phyloP scores from a whole-genome alignment of 2,113 vertebrate species.

The Phocoena phocoena region DNA sequence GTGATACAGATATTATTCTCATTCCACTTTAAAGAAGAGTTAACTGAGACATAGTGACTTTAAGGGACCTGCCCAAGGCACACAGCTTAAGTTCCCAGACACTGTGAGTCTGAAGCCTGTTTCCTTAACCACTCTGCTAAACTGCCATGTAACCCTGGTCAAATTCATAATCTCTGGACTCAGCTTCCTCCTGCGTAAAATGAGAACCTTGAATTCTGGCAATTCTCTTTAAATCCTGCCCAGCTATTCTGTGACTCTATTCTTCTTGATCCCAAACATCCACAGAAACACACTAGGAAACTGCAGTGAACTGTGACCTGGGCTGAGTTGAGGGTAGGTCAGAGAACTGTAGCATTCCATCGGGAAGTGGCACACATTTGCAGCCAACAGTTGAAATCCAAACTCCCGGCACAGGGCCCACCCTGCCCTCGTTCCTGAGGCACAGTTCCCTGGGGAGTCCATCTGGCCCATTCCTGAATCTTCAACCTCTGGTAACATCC shows the following conservation, averaged over 20 bases:
- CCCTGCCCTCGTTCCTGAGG: not conserved
- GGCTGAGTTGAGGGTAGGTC: not conserved
- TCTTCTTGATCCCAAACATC: not conserved
- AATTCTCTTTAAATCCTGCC: not conserved
- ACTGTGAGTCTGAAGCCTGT: not conserved
- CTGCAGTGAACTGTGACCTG: not conserved
- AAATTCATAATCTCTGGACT: not conserved
- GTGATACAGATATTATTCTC: not conserved
- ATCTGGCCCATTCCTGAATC: not conserved
- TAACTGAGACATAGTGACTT: not conserved
- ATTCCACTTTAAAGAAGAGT: not conserved
- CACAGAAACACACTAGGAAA: not conserved
- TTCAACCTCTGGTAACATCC: not conserved
- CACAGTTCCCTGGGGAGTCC: not conserved
- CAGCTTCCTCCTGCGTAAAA: not conserved
- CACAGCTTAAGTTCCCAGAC: not conserved
- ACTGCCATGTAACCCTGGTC: not conserved
- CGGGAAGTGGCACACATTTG: not conserved
- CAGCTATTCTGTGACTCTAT: not conserved
- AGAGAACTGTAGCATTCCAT: not conserved
- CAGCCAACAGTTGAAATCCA: slow-evolving; percentile 2
- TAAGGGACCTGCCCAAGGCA: not conserved
- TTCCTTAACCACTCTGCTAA: not conserved
- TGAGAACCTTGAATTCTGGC: not conserved
- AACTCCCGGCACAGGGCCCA: not conserved